These are phyloP conservation scores for Caiman crocodilus DNA, from an alignment of 2,797 vertebrate species.

Conservation along the genomic window DNA sequence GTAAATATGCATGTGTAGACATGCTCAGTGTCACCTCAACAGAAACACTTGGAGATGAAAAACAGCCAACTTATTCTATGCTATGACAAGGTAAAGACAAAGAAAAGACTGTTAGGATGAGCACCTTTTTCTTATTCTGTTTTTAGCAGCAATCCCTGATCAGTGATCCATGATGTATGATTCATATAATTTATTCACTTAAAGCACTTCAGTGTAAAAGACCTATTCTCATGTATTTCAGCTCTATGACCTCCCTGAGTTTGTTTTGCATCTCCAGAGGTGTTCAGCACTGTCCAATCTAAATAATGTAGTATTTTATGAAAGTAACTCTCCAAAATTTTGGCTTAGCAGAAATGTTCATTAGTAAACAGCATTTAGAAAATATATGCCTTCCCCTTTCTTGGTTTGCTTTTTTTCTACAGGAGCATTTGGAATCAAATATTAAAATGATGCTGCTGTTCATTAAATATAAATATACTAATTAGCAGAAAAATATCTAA, in stretches of 20 bases:
- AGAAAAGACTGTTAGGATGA: not conserved
- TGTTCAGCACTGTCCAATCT: not conserved
- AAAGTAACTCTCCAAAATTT: not conserved
- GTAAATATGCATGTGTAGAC: too few relatives aligned
- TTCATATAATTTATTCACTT: not conserved
- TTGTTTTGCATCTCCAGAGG: not conserved
- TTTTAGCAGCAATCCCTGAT: not conserved
- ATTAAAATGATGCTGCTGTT: slow-evolving; percentile 66
- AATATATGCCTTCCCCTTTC: slow-evolving; percentile 73
- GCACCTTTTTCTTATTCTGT: not conserved
- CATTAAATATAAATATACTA: slow-evolving; percentile 79
- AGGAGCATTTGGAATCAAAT: slow-evolving; percentile 75
- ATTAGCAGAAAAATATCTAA: slow-evolving; percentile 77
- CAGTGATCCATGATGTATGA: not conserved
- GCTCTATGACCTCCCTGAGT: accelerated
- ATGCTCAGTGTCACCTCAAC: not conserved
- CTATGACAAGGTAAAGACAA: not conserved
- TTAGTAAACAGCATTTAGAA: slow-evolving; percentile 75
- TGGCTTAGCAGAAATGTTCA: slow-evolving; percentile 54
- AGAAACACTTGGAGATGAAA: not conserved
- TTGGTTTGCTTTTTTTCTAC: slow-evolving; percentile 64
- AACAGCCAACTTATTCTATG: not conserved
- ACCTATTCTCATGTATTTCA: not conserved
- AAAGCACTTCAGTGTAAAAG: not conserved
- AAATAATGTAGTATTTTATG: not conserved